Base-by-base conservation (phyloP, 2,888 invertebrate species). In the Chrysodeixis includens region DNA sequence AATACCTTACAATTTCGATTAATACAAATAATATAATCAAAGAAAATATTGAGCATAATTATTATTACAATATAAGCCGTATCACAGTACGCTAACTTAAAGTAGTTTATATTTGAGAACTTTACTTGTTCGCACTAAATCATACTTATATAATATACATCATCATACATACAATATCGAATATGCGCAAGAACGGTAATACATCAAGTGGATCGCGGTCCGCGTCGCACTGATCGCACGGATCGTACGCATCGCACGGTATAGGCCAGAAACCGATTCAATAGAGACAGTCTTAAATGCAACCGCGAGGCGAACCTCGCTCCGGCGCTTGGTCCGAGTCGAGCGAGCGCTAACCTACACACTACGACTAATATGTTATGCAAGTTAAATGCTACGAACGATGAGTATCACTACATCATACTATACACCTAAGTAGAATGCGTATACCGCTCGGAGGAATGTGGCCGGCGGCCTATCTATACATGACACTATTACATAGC, bases 71-170 rank as follows among this genome's bases (percentile, higher is more conserved):
- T 85, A 90, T 80, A 90, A 92, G 92, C 93, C 93, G 91, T 93
- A 94, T 93, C 93, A 93, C 94, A 93, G 93, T 90, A 93, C 89
- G 87, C 92, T 91, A 93, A 92, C 88, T 91, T 90, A 90, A 92
- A 85, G 78, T 85, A 87, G 82, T 82, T 60, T 30, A 82, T 83
- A 81, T 73, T 82, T 72, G 74, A 79, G 62, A 85, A 83, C 79
- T 78, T 71, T 56, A 68, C 71, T 78, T 72, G 82, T 82, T 78
- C 79, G 62, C 69, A 66, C 32, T 66, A 66, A 53, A 63, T 35
- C 35, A 56, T 69, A 67, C n/a, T 44, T 44, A 63, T 58, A 73
- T 64, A 67, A 68, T 30, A 61, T 65, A n/a, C n/a, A n/a, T n/a
- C n/a, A n/a, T n/a, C 66, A 70, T 62, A 57, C 58, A 32, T 66